Base-by-base conservation (phyloP, 1,140 invertebrate genomes). In the Bombus difficillimus region DNA sequence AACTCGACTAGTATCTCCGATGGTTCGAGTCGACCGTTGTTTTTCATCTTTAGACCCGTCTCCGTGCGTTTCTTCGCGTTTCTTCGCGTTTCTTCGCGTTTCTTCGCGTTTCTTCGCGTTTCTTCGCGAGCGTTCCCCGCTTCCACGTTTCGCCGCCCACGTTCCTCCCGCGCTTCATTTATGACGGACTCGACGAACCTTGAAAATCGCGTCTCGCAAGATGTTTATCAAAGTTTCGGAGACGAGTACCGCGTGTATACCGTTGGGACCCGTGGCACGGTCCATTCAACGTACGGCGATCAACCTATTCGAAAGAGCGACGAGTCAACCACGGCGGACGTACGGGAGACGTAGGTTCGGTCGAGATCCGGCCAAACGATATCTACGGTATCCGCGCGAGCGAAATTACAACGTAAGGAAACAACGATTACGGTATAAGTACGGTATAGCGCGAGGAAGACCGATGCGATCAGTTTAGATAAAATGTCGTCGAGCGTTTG, bases 151-250 rank as follows among this genome's bases (percentile, higher is more conserved):
- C 79, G 57, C 62, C 85, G 32, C 73, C 86, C 81, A 77, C 43
- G 62, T 81, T 82, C 47, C 69, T 80, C 66, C 87, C 89, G 25
- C 68, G 41, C 15, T 83, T 82, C 82, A 83, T 92, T 87, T 87
- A 90, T 87, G 88, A 91, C 87, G 80, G 78, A 92, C 88, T 91
- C 90, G 92, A 93, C 91, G 92, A 93, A 94, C 89, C 92, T 90
- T 91, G 88, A 93, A 92, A 92, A 93, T 93, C 89, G 89, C 89
- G 88, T 92, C 91, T 88, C 83, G 83, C 88, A 72, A 89, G 62
- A 89, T 93, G 91, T 93, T 93, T 93, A 88, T 86, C 74, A 73
- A 87, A 89, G 74, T 68, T 47, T 72, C 77, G n/a, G 0, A 34
- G 39, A 47, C 47, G 34, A 41, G 28, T 81, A 34, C 41, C 34